Conservation (phyloP, 2,113 vertebrate genomes). For the Gadus chalcogrammus region DNA sequence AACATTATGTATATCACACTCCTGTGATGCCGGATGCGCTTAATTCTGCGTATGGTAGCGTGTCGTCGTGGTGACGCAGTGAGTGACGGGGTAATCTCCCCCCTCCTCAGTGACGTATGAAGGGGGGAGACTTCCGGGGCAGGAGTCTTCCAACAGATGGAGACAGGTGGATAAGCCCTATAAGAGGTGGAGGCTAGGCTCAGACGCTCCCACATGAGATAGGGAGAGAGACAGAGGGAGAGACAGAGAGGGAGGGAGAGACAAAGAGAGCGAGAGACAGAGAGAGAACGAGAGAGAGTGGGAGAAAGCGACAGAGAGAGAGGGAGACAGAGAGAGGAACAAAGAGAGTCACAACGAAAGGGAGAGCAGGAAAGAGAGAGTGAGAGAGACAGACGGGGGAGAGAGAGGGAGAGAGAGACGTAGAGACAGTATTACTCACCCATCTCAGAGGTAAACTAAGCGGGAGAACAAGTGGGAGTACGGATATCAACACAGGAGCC, state of each 20-base stretch:
- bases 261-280: background rate
- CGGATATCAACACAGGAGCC: background rate
- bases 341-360: too few species aligned
- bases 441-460: background rate
- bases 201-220: slow-evolving; percentile 21
- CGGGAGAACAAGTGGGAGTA: background rate
- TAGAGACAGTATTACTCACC: too few species aligned
- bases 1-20: too few species aligned
- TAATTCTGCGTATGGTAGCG: background rate
- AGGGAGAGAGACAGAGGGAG: slow-evolving; percentile 15
- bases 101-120: slow-evolving; percentile 35
- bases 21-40: background rate
- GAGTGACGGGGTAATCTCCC: slow-evolving; percentile 14
- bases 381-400: too few species aligned
- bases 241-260: background rate
- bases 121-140: slow-evolving; percentile 25
- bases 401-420: background rate
- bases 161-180: slow-evolving; percentile 71
- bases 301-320: background rate
- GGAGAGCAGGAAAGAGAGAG: too few species aligned
- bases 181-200: slow-evolving; percentile 51
- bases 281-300: background rate
- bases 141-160: slow-evolving; percentile 68
- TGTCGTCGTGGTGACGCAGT: slow-evolving; percentile 36
- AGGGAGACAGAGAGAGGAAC: too few species aligned